A percentile compares a stretch with the other conserved stretches of the same genome.
Conservation (phyloP, 23 tunicate genomes). For the Phallusia fumigata region DNA sequence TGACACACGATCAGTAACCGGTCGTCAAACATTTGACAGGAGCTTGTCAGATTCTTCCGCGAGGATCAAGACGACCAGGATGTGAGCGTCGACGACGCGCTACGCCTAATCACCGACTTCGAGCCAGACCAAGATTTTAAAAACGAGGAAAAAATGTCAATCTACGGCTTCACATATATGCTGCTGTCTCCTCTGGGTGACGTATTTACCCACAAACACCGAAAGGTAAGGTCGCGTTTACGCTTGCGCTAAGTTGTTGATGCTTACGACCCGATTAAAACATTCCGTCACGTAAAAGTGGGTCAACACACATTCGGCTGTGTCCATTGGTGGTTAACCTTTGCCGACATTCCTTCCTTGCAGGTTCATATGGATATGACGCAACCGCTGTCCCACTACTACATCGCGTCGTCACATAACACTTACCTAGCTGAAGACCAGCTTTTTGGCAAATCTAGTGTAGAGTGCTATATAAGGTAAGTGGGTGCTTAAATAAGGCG, state of each 20-base stretch:
- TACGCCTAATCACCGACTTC: conserved; percentile 22
- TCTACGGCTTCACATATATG: conserved; percentile 55
- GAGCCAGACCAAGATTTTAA: conserved; percentile 51
- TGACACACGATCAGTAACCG: not conserved
- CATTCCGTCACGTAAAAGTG: not conserved
- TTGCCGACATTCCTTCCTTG: too few relatives aligned
- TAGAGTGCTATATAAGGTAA: conserved; percentile 55
- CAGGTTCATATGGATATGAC: conserved; percentile 72
- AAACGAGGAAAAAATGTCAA: conserved; percentile 34
- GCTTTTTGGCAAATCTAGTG: conserved; percentile 67
- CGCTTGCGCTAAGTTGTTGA: not conserved
- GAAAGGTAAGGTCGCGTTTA: conserved; percentile 15
- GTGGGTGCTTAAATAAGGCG: not conserved
- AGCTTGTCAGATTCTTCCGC: conserved; percentile 37
- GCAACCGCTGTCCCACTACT: conserved; percentile 66
- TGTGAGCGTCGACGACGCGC: conserved; percentile 30
- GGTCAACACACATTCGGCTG: too few relatives aligned
- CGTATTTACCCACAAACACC: conserved; percentile 28
- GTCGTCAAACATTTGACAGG: conserved; percentile 13
- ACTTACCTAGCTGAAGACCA: conserved; percentile 67
- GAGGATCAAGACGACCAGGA: conserved; percentile 35
- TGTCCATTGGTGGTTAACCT: too few relatives aligned
- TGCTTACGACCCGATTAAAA: not conserved
- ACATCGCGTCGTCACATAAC: conserved; percentile 83
- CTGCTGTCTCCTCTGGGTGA: conserved; percentile 39